These are phyloP conservation scores for Noctilio leporinus DNA, from an alignment of 2,113 vertebrate genomes.

Conservation along the genomic window DNA sequence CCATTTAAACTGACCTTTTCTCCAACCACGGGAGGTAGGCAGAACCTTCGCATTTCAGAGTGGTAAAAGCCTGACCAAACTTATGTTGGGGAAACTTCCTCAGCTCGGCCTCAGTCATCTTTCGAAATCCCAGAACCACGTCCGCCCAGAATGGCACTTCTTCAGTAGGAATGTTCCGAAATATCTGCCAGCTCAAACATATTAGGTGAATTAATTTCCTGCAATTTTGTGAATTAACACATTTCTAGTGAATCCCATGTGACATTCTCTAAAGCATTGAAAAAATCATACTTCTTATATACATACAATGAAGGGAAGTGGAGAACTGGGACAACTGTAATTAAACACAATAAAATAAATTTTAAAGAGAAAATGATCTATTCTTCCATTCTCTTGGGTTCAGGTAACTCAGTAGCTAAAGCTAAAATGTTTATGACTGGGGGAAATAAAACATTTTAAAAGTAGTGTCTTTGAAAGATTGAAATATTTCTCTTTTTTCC, in stretches of 20 bases:
- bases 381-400: not conserved
- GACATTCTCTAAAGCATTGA: not conserved
- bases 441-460: not conserved
- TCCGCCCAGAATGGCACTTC: constrained; percentile 90
- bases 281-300: not conserved
- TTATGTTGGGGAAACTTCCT: constrained; percentile 84
- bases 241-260: not conserved
- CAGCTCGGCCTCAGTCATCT: constrained; percentile 85
- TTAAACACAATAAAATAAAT: too few relatives aligned
- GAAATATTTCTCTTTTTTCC: constrained; percentile 3
- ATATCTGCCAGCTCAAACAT: constrained; percentile 87
- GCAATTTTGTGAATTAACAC: not conserved
- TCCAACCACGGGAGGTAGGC: constrained; percentile 91
- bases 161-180: constrained; percentile 80
- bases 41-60: constrained; percentile 89
- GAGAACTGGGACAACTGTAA: too few relatives aligned
- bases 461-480: not conserved
- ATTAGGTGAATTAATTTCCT: not conserved
- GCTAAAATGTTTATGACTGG: not conserved
- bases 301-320: too few relatives aligned
- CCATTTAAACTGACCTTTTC: constrained; percentile 82
- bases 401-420: not conserved
- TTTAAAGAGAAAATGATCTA: not conserved
- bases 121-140: constrained; percentile 86
- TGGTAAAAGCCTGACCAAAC: constrained; percentile 90